A percentile compares a stretch with the other conserved stretches of the same genome.
phyloP scores from a whole-genome alignment of 2,113 vertebrate species.

The Callorhinus ursinus region DNA sequence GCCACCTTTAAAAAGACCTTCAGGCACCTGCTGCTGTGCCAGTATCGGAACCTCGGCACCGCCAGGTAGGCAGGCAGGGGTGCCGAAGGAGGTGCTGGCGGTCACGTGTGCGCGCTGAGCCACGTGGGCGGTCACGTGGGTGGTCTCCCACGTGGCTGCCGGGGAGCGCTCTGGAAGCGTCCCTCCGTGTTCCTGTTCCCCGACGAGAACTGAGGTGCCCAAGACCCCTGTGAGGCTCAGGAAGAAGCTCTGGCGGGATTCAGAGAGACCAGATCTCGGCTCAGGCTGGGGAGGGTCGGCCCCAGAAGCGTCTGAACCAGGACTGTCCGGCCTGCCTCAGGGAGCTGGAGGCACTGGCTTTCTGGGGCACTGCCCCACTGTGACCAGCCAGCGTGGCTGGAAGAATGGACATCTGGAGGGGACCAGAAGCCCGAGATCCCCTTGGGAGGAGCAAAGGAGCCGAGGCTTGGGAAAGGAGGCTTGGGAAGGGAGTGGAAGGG shows the following conservation, averaged over 20 bases:
- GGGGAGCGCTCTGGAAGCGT: neutral
- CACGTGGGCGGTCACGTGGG: neutral
- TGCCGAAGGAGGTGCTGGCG: constrained; percentile 30
- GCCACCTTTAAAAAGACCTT: constrained; percentile 99
- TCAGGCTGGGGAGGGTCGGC: neutral
- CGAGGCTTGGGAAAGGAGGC: neutral
- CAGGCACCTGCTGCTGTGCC: constrained; percentile 97
- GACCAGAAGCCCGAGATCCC: neutral
- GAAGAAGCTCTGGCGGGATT: constrained; percentile 5
- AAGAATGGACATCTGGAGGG: neutral
- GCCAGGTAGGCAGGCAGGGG: constrained; percentile 91
- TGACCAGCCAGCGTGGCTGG: neutral
- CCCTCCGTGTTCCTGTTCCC: neutral
- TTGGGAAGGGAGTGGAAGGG: neutral
- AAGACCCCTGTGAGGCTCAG: neutral
- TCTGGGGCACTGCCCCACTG: neutral
- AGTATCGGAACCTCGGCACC: constrained; percentile 96
- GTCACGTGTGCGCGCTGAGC: neutral
- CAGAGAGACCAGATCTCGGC: neutral
- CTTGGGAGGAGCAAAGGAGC: neutral
- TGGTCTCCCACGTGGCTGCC: neutral
- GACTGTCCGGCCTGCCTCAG: neutral
- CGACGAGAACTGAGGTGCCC: constrained; percentile 20
- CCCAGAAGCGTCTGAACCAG: neutral
- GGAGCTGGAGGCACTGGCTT: neutral